Conservation (phyloP, 1,140 invertebrate species). For the Drosophila athabasca region DNA sequence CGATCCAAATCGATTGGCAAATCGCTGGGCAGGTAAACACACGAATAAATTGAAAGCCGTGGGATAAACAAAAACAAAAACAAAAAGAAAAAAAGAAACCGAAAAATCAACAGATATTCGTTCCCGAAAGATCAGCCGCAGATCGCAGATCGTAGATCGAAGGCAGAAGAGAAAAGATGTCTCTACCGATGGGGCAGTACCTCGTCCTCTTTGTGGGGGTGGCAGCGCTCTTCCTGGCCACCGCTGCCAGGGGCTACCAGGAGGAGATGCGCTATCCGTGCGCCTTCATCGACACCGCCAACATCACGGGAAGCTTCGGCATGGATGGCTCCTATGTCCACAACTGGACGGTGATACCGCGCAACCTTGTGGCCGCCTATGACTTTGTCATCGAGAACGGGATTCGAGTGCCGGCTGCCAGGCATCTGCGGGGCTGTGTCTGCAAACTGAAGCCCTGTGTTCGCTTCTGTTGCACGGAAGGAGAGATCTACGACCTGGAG, state of each 20-base stretch:
- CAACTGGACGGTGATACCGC: slow-evolving; percentile 66
- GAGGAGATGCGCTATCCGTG: slow-evolving; percentile 73
- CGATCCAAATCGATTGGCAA: slow-evolving; percentile 31
- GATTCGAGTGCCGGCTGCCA: slow-evolving; percentile 46
- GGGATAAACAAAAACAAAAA: slow-evolving; percentile 55
- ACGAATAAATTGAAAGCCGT: slow-evolving; percentile 39
- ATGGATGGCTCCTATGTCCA: slow-evolving; percentile 49
- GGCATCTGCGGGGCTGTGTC: slow-evolving; percentile 69
- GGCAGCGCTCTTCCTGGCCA: slow-evolving; percentile 4
- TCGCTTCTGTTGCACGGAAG: slow-evolving; percentile 67
- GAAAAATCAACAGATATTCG: not conserved
- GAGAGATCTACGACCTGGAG: slow-evolving; percentile 55
- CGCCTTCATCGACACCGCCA: slow-evolving; percentile 76
- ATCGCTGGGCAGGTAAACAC: slow-evolving; percentile 51
- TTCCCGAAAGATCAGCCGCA: not conserved
- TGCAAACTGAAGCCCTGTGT: slow-evolving; percentile 69
- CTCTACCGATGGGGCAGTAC: slow-evolving; percentile 45
- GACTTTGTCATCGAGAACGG: slow-evolving; percentile 76
- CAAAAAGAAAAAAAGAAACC: slow-evolving; percentile 23
- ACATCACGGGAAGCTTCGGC: slow-evolving; percentile 66
- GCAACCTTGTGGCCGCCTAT: slow-evolving; percentile 64
- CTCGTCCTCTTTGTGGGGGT: slow-evolving; percentile 1
- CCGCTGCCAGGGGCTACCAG: slow-evolving; percentile 24
- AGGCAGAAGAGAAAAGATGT: slow-evolving; percentile 12
- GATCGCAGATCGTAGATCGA: too few relatives aligned